Evolutionary conservation across 2,797 vertebrate genomes (phyloP).

Genomic region (Chanos chanos): DNA sequence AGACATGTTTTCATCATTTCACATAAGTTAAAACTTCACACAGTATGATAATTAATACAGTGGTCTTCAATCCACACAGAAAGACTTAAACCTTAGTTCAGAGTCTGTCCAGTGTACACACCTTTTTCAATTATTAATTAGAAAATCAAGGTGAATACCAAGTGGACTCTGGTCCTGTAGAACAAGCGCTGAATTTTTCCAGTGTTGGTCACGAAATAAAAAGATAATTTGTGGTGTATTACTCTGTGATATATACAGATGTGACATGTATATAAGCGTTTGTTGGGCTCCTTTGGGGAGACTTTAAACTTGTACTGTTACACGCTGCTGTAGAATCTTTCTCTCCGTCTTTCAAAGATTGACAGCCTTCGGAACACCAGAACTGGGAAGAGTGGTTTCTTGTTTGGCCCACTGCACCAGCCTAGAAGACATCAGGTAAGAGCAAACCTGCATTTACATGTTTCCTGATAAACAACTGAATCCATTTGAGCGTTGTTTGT

Average conservation of each 20-base stretch:
- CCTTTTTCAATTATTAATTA: too few species aligned
- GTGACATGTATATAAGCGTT: neutral
- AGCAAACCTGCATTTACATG: too few species aligned
- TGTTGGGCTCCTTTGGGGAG: neutral
- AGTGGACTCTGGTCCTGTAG: too few species aligned
- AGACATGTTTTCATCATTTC: constrained; percentile 42
- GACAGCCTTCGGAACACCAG: constrained; percentile 69
- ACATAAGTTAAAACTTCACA: neutral
- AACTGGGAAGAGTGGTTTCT: constrained; percentile 61
- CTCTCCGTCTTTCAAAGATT: constrained; percentile 50
- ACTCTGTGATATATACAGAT: neutral
- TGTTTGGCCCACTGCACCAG: constrained; percentile 69
- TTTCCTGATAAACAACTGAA: too few species aligned
- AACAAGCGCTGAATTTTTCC: too few species aligned
- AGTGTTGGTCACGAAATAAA: too few species aligned
- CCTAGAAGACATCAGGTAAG: constrained; percentile 70
- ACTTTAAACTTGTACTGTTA: neutral
- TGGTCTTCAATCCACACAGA: too few species aligned
- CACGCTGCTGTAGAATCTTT: neutral
- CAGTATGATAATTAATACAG: neutral
- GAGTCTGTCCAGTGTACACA: too few species aligned
- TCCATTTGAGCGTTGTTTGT: neutral
- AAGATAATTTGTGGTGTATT: too few species aligned
- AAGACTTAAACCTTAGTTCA: too few species aligned
- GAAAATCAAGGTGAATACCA: too few species aligned